phyloP scores from a whole-genome alignment of 2,797 vertebrate genomes.

The Emys orbicularis region DNA sequence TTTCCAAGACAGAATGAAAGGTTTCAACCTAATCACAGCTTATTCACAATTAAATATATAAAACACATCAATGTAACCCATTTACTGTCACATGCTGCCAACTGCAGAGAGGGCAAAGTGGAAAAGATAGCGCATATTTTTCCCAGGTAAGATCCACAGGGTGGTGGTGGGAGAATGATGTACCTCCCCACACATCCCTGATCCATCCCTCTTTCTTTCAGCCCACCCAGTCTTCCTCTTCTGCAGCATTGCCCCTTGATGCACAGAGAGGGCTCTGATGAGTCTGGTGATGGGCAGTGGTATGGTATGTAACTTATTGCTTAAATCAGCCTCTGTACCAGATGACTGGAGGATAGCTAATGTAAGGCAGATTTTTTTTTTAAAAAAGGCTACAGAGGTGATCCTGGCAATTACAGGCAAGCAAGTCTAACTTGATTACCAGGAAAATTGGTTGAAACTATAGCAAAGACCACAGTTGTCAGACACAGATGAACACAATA shows the following conservation, averaged over 20 bases:
- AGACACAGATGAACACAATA: too few relatives aligned
- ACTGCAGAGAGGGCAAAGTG: not conserved
- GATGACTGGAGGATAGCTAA: too few relatives aligned
- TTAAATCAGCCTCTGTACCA: too few relatives aligned
- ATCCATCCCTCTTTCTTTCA: slow-evolving; percentile 64
- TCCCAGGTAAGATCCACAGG: not conserved
- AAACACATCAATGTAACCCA: not conserved
- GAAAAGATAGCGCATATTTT: not conserved
- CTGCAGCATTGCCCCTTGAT: not conserved
- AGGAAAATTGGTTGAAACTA: too few relatives aligned
- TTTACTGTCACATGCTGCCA: not conserved
- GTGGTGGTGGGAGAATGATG: slow-evolving; percentile 37
- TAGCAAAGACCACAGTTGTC: too few relatives aligned
- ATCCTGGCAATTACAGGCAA: too few relatives aligned
- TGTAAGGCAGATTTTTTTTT: too few relatives aligned
- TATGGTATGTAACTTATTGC: too few relatives aligned
- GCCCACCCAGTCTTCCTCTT: slow-evolving; percentile 40
- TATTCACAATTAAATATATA: not conserved
- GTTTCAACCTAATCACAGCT: not conserved
- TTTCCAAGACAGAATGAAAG: not conserved
- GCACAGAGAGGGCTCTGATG: not conserved
- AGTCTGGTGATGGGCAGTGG: not conserved
- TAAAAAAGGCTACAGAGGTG: too few relatives aligned
- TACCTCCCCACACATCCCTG: slow-evolving; percentile 28
- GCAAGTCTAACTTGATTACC: too few relatives aligned